phyloP scores from a whole-genome alignment of 2,888 invertebrate species.

The Drosophila quinaria region DNA sequence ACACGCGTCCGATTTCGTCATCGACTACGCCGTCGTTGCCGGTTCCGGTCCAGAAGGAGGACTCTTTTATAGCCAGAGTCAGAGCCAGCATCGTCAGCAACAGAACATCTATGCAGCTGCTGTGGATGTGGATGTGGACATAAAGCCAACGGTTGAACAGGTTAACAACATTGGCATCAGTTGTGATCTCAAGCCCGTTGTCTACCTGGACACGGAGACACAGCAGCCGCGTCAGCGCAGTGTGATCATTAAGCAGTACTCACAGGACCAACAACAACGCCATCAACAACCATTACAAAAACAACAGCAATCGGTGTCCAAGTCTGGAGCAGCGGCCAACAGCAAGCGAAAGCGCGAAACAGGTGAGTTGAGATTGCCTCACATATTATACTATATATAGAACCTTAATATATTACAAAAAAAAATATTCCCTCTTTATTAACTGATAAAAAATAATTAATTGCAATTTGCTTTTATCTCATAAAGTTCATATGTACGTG shows the following conservation, averaged over 20 bases:
- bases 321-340: constrained; percentile 52
- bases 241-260: constrained; percentile 48
- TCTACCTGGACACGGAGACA: constrained; percentile 60
- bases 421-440: background rate
- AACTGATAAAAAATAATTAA: background rate
- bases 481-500: background rate
- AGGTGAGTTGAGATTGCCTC: constrained; percentile 55
- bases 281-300: constrained; percentile 42
- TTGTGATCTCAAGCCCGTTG: constrained; percentile 48
- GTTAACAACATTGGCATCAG: constrained; percentile 63
- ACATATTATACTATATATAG: background rate
- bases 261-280: constrained; percentile 22
- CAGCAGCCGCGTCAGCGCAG: constrained; percentile 55
- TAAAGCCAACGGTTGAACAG: constrained; percentile 58
- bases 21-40: constrained; percentile 83
- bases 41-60: constrained; percentile 18
- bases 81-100: constrained; percentile 24
- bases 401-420: too few relatives aligned
- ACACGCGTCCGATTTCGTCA: constrained; percentile 82
- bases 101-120: constrained; percentile 25
- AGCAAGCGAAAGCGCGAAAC: constrained; percentile 77
- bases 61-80: constrained; percentile 32
- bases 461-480: background rate
- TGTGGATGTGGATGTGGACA: constrained; percentile 39
- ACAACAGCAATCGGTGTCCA: constrained; percentile 49